Base-by-base conservation (phyloP, 2,797 vertebrate genomes). In the Malurus leucopterus region DNA sequence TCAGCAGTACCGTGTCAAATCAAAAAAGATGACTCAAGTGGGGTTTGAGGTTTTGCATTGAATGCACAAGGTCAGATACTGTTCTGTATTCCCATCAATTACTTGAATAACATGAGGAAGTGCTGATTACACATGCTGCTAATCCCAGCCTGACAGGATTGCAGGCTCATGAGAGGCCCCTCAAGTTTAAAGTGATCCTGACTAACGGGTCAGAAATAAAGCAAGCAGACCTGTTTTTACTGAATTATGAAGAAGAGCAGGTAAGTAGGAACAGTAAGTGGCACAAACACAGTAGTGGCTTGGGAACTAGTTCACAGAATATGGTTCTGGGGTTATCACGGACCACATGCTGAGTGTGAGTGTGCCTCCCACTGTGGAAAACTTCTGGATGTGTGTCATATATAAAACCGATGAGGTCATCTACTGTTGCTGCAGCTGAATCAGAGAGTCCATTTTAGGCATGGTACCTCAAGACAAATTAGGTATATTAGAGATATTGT, bases 61-160 rank as follows among this genome's bases (percentile, higher is more conserved):
- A 68, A 71, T 41, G 50, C 73, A 47, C 51, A 68, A 77, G 43
- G 70, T 74, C 79, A 77, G 77, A 72, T 29, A 50, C 22, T 20
- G 16, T 10, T 77, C 43, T 2, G 0, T 11, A 68, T 22, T 84
- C 44, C 32, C 26, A 41, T 36, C 30, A 32, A 13, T 44, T 34
- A 51, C 18, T 22, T 55, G 8, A 62, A 14, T 23, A 78, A 58
- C 1, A 0, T 1, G 29, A 84, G 0, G 0, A 47, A 6, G 44
- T 30, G 51, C 36, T 81, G 76, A 64, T 62, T 51, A 81, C 62
- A 65, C 0, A 0, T 13, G 18, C 55, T 72, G 77, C 26, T 49
- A 22, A 49, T 44, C 75, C 23, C 59, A 69, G 20, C 22, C 58
- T 38, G 73, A 64, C 51, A 59, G 44, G 59, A 55, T 47, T 55